A percentile compares a stretch with the other conserved stretches of the same genome.
These are phyloP conservation scores for Lasiurus cinereus DNA, from an alignment of 2,113 vertebrate species.

Conservation along the genomic window DNA sequence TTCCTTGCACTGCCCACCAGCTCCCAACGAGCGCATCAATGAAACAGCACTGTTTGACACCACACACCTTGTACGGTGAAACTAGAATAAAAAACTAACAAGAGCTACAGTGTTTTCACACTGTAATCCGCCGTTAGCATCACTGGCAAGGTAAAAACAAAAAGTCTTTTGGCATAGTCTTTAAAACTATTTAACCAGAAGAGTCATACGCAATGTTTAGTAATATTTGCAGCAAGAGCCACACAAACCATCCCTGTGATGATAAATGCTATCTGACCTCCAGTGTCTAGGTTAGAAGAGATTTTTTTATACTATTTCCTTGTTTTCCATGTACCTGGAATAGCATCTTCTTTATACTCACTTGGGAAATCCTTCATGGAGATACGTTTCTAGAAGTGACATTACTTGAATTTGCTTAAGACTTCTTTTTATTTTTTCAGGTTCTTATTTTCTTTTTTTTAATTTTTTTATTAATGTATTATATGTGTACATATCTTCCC, in stretches of 20 bases:
- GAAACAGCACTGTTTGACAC: neutral
- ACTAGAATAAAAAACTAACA: neutral
- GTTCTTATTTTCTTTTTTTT: too few species aligned
- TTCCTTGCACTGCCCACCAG: neutral
- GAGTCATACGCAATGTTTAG: constrained; percentile 30
- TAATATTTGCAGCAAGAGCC: neutral
- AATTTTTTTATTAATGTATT: too few species aligned
- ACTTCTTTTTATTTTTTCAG: too few species aligned
- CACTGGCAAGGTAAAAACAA: neutral
- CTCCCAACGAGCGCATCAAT: neutral
- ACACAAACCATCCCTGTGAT: neutral
- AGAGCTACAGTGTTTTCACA: constrained; percentile 1
- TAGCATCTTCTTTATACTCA: constrained; percentile 4
- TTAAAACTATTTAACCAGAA: constrained; percentile 63
- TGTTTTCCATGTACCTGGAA: constrained; percentile 29
- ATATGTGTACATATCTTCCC: too few species aligned
- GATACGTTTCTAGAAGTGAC: constrained; percentile 28
- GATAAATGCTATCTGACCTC: neutral
- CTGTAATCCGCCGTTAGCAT: constrained; percentile 40
- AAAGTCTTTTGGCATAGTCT: constrained; percentile 1
- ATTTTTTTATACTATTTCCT: neutral
- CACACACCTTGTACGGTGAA: neutral
- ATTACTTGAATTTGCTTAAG: neutral
- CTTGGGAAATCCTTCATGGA: neutral
- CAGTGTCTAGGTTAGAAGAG: neutral